These are phyloP conservation scores for Alitta virens DNA, from an alignment of 2,888 invertebrate genomes.

Conservation along the genomic window DNA sequence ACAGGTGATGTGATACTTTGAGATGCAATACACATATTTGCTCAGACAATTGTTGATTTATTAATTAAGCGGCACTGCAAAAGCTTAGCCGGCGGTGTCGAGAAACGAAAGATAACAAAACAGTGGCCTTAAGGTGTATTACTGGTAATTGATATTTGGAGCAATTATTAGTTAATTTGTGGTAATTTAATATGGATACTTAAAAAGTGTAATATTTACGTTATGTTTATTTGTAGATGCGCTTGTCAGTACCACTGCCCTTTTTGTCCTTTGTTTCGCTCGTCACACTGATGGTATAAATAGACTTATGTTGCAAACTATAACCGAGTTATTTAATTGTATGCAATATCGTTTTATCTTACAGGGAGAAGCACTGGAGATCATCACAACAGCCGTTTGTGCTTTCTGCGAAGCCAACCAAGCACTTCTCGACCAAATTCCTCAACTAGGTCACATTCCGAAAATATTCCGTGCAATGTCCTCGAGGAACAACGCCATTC, in stretches of 20 bases:
- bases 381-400: slow-evolving; percentile 77
- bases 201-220: background rate
- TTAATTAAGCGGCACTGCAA: too few relatives aligned
- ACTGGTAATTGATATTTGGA: too few relatives aligned
- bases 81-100: too few relatives aligned
- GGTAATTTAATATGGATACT: too few relatives aligned
- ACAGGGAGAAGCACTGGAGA: slow-evolving; percentile 53
- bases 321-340: background rate
- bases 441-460: slow-evolving; percentile 60
- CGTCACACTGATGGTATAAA: too few relatives aligned
- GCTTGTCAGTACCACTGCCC: background rate
- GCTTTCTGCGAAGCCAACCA: slow-evolving; percentile 83
- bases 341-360: slow-evolving; percentile 5
- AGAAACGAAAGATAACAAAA: too few relatives aligned
- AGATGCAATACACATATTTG: too few relatives aligned
- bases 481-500: slow-evolving; percentile 64
- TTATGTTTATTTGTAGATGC: background rate
- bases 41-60: too few relatives aligned
- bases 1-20: too few relatives aligned
- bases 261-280: background rate
- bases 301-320: too few relatives aligned
- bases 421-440: slow-evolving; percentile 72
- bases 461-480: slow-evolving; percentile 64
- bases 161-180: too few relatives aligned
- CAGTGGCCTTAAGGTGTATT: too few relatives aligned